Conservation (phyloP, 2,113 vertebrate genomes). For the Corythaeola cristata region DNA sequence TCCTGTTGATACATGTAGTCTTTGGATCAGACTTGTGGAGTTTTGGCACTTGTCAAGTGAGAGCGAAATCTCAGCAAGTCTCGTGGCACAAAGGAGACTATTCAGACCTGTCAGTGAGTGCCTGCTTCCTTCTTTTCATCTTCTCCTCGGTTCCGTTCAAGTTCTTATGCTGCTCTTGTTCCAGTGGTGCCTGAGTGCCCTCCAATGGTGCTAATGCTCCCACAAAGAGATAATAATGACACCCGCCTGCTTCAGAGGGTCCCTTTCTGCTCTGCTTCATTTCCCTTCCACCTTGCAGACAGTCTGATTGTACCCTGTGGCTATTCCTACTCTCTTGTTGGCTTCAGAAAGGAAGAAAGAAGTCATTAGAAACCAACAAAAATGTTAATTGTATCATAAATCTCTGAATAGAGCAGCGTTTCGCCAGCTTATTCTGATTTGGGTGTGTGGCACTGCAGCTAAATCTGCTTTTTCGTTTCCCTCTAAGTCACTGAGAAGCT, state of each 20-base stretch:
- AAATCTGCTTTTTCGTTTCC: constrained; percentile 23
- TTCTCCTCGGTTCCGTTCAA: constrained; percentile 29
- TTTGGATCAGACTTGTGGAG: constrained; percentile 34
- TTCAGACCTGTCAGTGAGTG: constrained; percentile 48
- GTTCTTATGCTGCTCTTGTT: constrained; percentile 42
- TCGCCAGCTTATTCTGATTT: constrained; percentile 30
- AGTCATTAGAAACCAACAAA: constrained; percentile 58
- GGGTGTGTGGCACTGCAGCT: constrained; percentile 16
- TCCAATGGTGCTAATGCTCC: constrained; percentile 63
- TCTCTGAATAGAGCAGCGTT: constrained; percentile 32
- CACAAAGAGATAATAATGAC: constrained; percentile 59
- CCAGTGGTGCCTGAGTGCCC: constrained; percentile 68
- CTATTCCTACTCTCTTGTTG: constrained; percentile 53
- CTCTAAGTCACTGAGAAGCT: neutral
- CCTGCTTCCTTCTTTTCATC: constrained; percentile 35
- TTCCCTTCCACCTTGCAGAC: constrained; percentile 51
- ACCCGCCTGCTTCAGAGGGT: constrained; percentile 40
- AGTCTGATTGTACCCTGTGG: constrained; percentile 31
- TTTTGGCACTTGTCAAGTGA: constrained; percentile 43
- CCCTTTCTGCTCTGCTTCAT: constrained; percentile 55
- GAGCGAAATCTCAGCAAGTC: constrained; percentile 52
- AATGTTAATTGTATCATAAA: constrained; percentile 66
- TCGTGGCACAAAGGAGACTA: constrained; percentile 38
- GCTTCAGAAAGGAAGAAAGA: constrained; percentile 51
- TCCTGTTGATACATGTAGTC: constrained; percentile 53